Base-by-base conservation (phyloP, 2,113 vertebrate species). In the Onychostoma macrolepis region DNA sequence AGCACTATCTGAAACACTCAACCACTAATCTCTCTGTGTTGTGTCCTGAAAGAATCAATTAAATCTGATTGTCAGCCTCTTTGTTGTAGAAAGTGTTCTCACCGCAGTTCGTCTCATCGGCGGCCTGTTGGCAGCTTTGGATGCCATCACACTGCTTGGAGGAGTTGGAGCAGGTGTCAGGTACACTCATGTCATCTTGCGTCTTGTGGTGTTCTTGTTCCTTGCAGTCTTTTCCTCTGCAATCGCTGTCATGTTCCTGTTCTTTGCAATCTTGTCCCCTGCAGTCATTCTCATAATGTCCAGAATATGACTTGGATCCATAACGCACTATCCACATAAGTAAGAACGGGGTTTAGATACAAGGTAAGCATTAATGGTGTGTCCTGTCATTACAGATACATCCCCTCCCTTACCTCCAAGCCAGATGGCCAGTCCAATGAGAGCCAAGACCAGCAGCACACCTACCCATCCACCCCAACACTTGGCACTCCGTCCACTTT, bases 91-190 rank as follows among this genome's bases (percentile, higher is more conserved):
- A 28, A 36, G 19, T 56, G 17, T 75, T 50, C 92, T 93, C 84
- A 95, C 94, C 92, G 87, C 95, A 95, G 41, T 88, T 65, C 21
- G 80, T 89, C 90, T 95, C 94, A 3, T 95, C 94, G 1, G 82
- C 87, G 79, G 90, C 92, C 38, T 87, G 36, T 8, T 86, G 0
- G 77, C 94, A 95, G 88, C 94, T 87, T n/a, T 2, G 75, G 24
- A 82, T 87, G 1, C 30, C 91, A 41, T 95, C 91, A 87, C 94
- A 95, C 0, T 78, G 21, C 1, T 91, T 80, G 11, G 90, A 89
- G 15, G 24, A 87, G 88, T 85, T 94, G 61, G 92, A 65, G 85
- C 94, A 95, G 82, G 19, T 93, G 88, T 94, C 92, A n/a, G n/a
- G 21, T 0, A 4, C 11, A 5, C 26, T 45, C 3, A 12, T 2